Conservation (phyloP, 2,888 invertebrate species). For the Molanna angustata region DNA sequence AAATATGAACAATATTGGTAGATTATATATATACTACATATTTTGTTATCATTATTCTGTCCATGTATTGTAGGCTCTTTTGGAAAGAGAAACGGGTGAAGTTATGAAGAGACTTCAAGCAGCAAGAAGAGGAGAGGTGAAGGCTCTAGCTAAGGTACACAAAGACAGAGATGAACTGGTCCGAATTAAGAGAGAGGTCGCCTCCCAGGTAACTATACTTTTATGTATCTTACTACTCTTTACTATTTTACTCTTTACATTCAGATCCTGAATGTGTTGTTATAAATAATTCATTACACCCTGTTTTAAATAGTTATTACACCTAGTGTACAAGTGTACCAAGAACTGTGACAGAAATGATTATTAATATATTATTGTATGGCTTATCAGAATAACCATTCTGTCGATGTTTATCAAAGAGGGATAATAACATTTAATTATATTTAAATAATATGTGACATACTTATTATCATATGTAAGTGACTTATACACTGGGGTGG, state of each 20-base stretch:
- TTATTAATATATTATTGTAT: too few species aligned
- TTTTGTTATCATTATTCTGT: too few species aligned
- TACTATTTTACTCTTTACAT: not conserved
- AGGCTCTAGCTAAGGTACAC: slow-evolving; percentile 80
- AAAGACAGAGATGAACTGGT: slow-evolving; percentile 89
- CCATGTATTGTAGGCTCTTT: slow-evolving; percentile 55
- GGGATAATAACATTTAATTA: too few species aligned
- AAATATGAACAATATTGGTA: too few species aligned
- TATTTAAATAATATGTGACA: too few species aligned
- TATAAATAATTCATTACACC: not conserved
- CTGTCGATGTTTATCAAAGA: too few species aligned
- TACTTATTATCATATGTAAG: too few species aligned
- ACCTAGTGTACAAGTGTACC: not conserved
- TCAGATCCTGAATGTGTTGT: not conserved
- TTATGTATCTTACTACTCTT: not conserved
- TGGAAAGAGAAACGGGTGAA: slow-evolving; percentile 69
- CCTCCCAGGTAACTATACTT: slow-evolving; percentile 19
- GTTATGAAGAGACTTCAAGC: slow-evolving; percentile 80
- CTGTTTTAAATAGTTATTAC: not conserved
- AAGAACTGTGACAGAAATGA: not conserved
- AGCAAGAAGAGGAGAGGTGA: slow-evolving; percentile 83
- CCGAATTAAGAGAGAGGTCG: slow-evolving; percentile 81
- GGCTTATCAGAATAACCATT: too few species aligned
- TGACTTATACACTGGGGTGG: too few species aligned
- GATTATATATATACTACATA: too few species aligned